Conservation (phyloP, 1,140 invertebrate genomes). For the Penaeus vannamei region DNA sequence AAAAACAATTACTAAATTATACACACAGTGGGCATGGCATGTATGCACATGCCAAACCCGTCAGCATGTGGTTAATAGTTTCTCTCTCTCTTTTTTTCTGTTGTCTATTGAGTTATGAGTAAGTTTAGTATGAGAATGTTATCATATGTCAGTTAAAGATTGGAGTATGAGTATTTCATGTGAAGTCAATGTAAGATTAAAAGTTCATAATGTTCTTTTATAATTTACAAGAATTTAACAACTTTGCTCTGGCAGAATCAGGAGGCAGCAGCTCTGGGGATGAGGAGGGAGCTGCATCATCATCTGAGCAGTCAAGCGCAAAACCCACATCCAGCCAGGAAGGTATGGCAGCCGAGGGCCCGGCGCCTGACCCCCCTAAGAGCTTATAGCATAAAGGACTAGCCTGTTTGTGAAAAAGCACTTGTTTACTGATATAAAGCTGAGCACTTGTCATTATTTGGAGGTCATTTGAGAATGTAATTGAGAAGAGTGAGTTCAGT, state of each 20-base stretch:
- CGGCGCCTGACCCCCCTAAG: not conserved
- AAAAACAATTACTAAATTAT: no score
- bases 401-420: not conserved
- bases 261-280: constrained; percentile 35
- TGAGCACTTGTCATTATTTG: not conserved
- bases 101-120: no score
- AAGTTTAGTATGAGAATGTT: no score
- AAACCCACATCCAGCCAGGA: constrained; percentile 57
- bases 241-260: not conserved
- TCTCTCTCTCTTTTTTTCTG: not conserved
- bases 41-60: not conserved
- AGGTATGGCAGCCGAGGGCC: constrained; percentile 20
- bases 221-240: constrained; percentile 2
- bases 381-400: not conserved
- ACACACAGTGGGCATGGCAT: no score
- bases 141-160: no score
- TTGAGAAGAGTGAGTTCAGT: not conserved
- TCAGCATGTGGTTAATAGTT: not conserved
- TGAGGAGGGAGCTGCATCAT: constrained; percentile 39
- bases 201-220: not conserved
- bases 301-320: constrained; percentile 46
- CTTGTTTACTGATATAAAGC: not conserved
- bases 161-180: no score
- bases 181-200: no score
- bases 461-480: not conserved